phyloP scores from a whole-genome alignment of 2,888 invertebrate species.

The Phasia obesa region DNA sequence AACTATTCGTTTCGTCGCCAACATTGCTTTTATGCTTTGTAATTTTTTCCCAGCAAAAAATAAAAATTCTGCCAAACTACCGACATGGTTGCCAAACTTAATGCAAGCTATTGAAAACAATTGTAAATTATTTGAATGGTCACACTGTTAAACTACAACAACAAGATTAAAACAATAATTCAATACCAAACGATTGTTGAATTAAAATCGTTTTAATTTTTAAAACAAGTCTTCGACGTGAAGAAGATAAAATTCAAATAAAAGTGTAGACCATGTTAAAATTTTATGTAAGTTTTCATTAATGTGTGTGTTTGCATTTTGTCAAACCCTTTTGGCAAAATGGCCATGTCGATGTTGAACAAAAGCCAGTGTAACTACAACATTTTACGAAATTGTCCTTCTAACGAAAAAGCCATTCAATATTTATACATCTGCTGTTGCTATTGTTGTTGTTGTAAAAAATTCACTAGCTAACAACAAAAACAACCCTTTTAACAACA shows the following conservation, averaged over 20 bases:
- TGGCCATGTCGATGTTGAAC: slow-evolving; percentile 80
- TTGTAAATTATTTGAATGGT: background rate
- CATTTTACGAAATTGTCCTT: slow-evolving; percentile 55
- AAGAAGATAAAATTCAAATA: slow-evolving; percentile 17
- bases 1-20: too few species aligned
- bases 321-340: slow-evolving; percentile 77
- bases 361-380: slow-evolving; percentile 74
- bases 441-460: slow-evolving; percentile 1
- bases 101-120: too few species aligned
- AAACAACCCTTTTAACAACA: slow-evolving; percentile 36
- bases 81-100: too few species aligned
- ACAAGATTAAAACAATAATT: too few species aligned
- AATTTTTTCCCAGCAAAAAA: too few species aligned
- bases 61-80: too few species aligned
- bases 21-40: too few species aligned
- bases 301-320: slow-evolving; percentile 18
- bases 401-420: slow-evolving; percentile 34
- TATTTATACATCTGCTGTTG: slow-evolving; percentile 4
- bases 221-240: background rate
- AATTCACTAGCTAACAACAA: slow-evolving; percentile 32
- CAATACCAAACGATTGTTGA: slow-evolving; percentile 70
- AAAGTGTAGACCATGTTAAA: slow-evolving; percentile 33
- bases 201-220: slow-evolving; percentile 49
- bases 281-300: slow-evolving; percentile 3
- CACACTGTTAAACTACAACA: background rate